Evolutionary conservation across 2,797 vertebrate species (phyloP), one percentile per base, ranked within the genome.

Genomic region (Dallia pectoralis): DNA sequence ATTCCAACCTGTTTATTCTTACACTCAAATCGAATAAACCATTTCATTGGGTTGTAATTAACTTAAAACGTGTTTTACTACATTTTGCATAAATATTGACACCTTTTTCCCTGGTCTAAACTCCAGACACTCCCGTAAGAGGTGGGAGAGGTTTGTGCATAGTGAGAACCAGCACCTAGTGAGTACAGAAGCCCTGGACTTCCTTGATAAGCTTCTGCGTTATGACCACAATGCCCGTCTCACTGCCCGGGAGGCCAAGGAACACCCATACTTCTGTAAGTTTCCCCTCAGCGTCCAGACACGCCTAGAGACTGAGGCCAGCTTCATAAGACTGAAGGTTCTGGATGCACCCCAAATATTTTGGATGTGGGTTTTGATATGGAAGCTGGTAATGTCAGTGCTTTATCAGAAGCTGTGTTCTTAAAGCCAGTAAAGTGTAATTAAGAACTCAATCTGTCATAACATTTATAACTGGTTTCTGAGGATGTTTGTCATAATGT

Each of bases 91-190:
- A 4, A 63, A 30, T 32, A 33, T 64, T 64, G 62, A 64, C 7
- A 4, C 30, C 61, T 18, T 29, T 63, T 29, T 56, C 4, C 4
- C 8, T 36, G 14, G 4, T 48, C 33, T 74, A 0, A 74, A 75
- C 74, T 78, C 0, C 77, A 98, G 98, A 89, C 98, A 99, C 91
- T 99, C 98, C 51, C 96, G 98, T 82, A 99, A 99, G 91, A 94
- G 97, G 93, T 99, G 98, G 98, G 98, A 99, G 87, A 94, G 98
- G 84, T 99, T 99, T 90, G 98, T 99, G 78, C 98, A 99, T 91
- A 99, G 98, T 36, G 98, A 99, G 92, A 99, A 99, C 91, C 98
- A 99, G 73, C 98, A 99, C 72, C 91, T 99, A 91, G 97, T 99
- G 85, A 99, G 98, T 84, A 97, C 97, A 0, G 98, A 99, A 87